Base-by-base conservation (phyloP, 1,140 invertebrate genomes). In the Leptonema lineaticorne region DNA sequence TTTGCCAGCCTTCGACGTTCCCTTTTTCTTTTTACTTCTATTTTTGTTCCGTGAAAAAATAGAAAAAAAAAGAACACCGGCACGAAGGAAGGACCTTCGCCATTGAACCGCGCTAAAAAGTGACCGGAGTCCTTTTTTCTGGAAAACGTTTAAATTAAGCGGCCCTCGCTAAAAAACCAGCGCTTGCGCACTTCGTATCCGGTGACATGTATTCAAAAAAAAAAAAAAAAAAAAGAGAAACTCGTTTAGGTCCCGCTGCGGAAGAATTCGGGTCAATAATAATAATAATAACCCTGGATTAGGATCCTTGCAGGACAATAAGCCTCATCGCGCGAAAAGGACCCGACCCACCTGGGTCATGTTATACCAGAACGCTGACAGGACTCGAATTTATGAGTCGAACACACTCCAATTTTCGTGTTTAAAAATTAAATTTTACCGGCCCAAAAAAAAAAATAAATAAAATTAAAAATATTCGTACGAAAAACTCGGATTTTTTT, bases 301-400 rank as follows among this genome's bases (percentile, higher is more conserved):
- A 53, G 50, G 50, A 53, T 24, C 50, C 50, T 53, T 14, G 50
- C 20, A 53, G 50, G 50, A 53, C 50, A 53, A 53, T 53, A 22
- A 22, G 50, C 20, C 22, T 53, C 20, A 24, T 14, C 20, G 20
- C 50, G 50, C 20, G 50, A 53, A 53, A 53, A 53, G 50, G 50
- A 26, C 50, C 24, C 18, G 20, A 24, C 50, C 50, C 22, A 53
- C 50, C 50, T 53, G 50, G 50, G 50, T 53, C 50, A 14, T 26
- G 50, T 53, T 41, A 2, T 41, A 41, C 37, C 8, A 9, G 50
- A 26, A 26, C 18, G 46, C n/a, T 22, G 46, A 53, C 22, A 18
- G 20, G 11, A n/a, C 22, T 5, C 22, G 22, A 22, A 53, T 53
- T 53, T 45, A 45, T 45, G 37, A 16, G 4, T 3, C 37, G n/a